These are phyloP conservation scores for Palythoa grandis DNA, from an alignment of 92 coral and sea anemone species.

Conservation along the genomic window DNA sequence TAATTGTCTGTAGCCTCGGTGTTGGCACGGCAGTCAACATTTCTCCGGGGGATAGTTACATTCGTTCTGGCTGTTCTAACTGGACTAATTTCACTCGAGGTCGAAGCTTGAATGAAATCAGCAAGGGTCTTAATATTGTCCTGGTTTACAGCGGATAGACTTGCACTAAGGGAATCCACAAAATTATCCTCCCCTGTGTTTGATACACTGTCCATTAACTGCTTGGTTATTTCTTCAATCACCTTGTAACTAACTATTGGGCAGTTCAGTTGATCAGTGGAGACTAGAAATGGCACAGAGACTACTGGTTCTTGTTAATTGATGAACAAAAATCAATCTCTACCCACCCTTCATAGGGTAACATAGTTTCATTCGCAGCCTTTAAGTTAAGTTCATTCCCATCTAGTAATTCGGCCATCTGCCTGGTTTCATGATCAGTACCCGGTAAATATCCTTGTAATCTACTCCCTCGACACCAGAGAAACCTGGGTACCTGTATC, in stretches of 20 bases:
- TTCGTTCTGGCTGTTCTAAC: constrained; percentile 33
- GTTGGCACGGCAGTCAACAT: constrained; percentile 56
- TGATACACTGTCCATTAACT: too few species aligned
- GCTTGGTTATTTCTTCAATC: constrained; percentile 33
- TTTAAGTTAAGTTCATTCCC: too few species aligned
- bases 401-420: too few species aligned
- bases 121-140: too few species aligned
- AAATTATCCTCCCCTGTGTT: background rate
- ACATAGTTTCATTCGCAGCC: too few species aligned
- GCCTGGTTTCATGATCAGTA: too few species aligned
- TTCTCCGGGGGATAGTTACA: constrained; percentile 51
- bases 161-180: constrained; percentile 49
- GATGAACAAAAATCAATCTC: too few species aligned
- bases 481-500: constrained; percentile 28
- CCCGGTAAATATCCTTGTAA: too few species aligned
- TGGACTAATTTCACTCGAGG: background rate
- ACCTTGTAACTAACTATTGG: constrained; percentile 70
- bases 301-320: too few species aligned
- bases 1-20: constrained; percentile 48
- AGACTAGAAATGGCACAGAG: too few species aligned
- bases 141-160: constrained; percentile 30
- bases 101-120: background rate
- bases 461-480: background rate
- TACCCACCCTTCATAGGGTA: too few species aligned
- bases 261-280: too few species aligned